phyloP scores from a whole-genome alignment of 2,797 vertebrate genomes.

The Rousettus madagascariensis region DNA sequence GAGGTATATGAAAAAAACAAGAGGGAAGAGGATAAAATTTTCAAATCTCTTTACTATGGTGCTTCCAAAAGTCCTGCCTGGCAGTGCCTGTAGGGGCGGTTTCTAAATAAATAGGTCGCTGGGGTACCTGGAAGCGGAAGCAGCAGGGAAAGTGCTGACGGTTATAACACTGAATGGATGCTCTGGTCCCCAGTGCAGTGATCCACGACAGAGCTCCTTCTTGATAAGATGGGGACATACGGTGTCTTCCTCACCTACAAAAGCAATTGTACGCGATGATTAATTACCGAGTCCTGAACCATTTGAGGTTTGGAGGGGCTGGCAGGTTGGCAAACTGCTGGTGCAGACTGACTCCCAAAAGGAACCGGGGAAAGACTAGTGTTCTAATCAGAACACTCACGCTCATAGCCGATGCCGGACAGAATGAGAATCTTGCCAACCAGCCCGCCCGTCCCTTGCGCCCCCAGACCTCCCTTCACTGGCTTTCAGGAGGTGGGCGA shows the following conservation, averaged over 20 bases:
- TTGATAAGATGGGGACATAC: background rate
- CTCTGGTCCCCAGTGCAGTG: background rate
- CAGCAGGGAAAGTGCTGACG: background rate
- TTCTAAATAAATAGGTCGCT: background rate
- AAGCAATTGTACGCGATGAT: background rate
- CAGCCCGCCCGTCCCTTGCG: background rate
- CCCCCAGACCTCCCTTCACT: background rate
- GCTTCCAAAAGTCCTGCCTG: background rate
- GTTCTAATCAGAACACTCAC: background rate
- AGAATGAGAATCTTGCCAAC: background rate
- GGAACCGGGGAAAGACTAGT: background rate
- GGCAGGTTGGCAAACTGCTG: background rate
- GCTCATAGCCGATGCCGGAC: background rate
- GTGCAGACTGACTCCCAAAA: background rate
- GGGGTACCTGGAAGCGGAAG: background rate
- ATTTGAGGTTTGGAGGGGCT: background rate
- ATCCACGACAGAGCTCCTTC: background rate
- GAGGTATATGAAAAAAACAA: background rate
- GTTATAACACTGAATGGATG: background rate
- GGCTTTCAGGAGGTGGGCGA: background rate
- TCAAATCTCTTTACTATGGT: background rate
- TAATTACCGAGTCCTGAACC: background rate
- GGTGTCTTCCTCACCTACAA: background rate
- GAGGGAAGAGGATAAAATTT: background rate
- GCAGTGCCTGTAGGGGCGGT: background rate